Percentiles rank a stretch among this genome's conserved stretches.
Evolutionary conservation across 1,140 invertebrate species (phyloP).

Genomic region (Drosophila nebulosa): DNA sequence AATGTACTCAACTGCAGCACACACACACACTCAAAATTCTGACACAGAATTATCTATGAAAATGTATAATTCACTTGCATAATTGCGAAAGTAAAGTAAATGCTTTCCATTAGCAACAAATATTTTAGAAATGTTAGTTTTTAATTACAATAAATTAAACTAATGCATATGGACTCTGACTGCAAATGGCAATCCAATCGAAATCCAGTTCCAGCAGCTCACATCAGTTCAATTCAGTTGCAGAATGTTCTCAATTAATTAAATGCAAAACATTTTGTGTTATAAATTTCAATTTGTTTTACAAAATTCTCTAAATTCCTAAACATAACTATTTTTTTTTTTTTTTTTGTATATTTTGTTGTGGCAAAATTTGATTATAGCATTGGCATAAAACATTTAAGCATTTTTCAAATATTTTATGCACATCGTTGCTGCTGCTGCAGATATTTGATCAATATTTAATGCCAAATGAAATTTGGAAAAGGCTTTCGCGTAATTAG

Average conservation of each 20-base stretch:
- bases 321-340: neutral
- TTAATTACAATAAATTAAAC: constrained; percentile 31
- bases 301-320: neutral
- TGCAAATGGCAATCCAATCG: constrained; percentile 35
- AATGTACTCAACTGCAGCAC: no score
- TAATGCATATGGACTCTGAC: constrained; percentile 16
- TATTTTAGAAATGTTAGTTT: neutral
- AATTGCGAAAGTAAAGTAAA: constrained; percentile 27
- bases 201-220: neutral
- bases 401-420: neutral
- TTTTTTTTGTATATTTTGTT: neutral
- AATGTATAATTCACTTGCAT: neutral
- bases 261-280: constrained; percentile 21
- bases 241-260: constrained; percentile 39
- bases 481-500: neutral
- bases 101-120: neutral
- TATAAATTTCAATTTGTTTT: constrained; percentile 13
- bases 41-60: neutral
- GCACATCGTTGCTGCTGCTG: neutral
- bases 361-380: neutral
- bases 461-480: neutral
- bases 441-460: neutral
- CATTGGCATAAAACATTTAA: neutral
- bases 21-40: no score
- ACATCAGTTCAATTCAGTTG: neutral